phyloP scores from a whole-genome alignment of 2,888 invertebrate genomes.

The Acleris sparsana region DNA sequence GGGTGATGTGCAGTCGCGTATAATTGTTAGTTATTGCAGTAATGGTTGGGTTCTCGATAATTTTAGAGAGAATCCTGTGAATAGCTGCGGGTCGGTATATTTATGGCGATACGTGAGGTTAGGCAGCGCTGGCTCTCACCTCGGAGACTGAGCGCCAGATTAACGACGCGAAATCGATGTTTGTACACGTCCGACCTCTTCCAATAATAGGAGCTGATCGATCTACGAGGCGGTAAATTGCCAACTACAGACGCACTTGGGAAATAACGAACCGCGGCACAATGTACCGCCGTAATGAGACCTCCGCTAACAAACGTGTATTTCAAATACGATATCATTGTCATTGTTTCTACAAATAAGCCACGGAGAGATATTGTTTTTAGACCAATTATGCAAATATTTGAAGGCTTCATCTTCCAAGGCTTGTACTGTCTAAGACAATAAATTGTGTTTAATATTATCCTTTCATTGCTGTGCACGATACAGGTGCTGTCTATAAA shows the following conservation, averaged over 20 bases:
- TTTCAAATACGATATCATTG: constrained; percentile 61
- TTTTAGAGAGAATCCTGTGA: constrained; percentile 65
- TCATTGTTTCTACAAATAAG: constrained; percentile 61
- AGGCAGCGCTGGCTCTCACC: constrained; percentile 70
- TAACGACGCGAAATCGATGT: constrained; percentile 81
- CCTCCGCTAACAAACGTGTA: constrained; percentile 50
- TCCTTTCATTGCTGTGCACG: not conserved
- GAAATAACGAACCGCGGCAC: constrained; percentile 66
- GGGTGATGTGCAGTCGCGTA: constrained; percentile 28
- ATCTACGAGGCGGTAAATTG: constrained; percentile 76
- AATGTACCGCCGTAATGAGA: constrained; percentile 37
- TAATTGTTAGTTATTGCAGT: constrained; percentile 42
- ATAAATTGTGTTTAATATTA: constrained; percentile 7
- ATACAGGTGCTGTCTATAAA: constrained; percentile 8
- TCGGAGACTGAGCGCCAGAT: constrained; percentile 64
- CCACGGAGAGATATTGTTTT: constrained; percentile 36
- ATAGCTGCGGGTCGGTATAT: constrained; percentile 69
- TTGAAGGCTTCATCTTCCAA: not conserved
- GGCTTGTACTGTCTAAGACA: not conserved
- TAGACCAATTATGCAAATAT: constrained; percentile 16
- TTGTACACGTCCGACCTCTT: constrained; percentile 82
- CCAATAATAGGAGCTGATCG: constrained; percentile 80
- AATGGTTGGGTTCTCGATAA: constrained; percentile 42
- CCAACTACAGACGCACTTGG: constrained; percentile 70
- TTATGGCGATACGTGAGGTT: constrained; percentile 74